Evolutionary conservation across 2,888 invertebrate species (phyloP), one percentile per base, ranked within the genome.

Genomic region (Tetramorium bicarinatum): DNA sequence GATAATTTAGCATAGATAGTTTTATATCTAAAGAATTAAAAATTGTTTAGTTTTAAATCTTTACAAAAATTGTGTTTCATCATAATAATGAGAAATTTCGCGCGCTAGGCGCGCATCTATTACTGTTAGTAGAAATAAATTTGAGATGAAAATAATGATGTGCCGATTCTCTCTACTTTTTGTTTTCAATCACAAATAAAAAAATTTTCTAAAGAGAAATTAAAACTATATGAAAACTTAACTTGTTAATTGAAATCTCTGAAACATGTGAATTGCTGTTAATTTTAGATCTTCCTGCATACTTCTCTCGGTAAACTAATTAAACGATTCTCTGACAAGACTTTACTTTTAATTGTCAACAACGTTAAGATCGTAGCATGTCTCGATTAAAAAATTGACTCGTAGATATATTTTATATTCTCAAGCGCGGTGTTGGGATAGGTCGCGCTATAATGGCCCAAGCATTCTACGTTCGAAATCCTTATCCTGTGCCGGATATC

Each of bases 401-500:
- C 21, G n/a, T 77, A 52, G 11, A 8, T 67, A 25, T 34, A 11
- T 3, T 47, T 69, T 69, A 38, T 21, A 18, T 79, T 59, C 13
- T 67, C 59, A 59, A 69, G 25, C 21, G 3, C 3, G 9, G 3
- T 13, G 9, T n/a, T 44, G 67, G 29, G 2, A 47, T 44, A 72
- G 47, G 13, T 64, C 34, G 64, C 44, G 34, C 25, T 11, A 76
- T 3, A 44, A 85, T 83, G 87, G 71, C 83, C 21, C 72, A 83
- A 47, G 84, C 88, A 41, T 88, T 81, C 82, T 87, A 87, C 41
- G 82, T 91, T 25, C 91, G 94, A 4, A 94, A 94, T 91, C 94
- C 94, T 44, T 93, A 93, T 81, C 93, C 94, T 2, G 79, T 94
- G 54, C 94, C 94, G 64, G 93, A 94, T 81, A 69, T 94, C 79